phyloP scores from a whole-genome alignment of 2,888 invertebrate species.

The Gnatocerus cornutus region DNA sequence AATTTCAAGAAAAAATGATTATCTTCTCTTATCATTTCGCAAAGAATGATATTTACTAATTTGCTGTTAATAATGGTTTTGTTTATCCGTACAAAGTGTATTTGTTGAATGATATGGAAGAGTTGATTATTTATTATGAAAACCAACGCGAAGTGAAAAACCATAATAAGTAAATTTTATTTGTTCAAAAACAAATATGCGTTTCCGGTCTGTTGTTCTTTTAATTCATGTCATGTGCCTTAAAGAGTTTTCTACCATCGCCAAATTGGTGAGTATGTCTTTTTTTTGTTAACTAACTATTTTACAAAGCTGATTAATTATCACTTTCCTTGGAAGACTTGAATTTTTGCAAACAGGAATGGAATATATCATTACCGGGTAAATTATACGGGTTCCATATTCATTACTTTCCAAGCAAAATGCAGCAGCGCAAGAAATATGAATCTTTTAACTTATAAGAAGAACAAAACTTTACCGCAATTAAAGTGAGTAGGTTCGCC shows the following conservation, averaged over 20 bases:
- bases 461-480: not conserved
- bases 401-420: not conserved
- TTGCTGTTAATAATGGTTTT: constrained; percentile 11
- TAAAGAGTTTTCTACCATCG: constrained; percentile 12
- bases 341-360: constrained; percentile 7
- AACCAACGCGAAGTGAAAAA: constrained; percentile 13
- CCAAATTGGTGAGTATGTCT: constrained; percentile 22
- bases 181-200: constrained; percentile 26
- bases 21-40: constrained; percentile 21
- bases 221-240: constrained; percentile 13
- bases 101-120: constrained; percentile 13
- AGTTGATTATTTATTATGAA: constrained; percentile 39
- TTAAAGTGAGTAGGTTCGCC: not conserved
- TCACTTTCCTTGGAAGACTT: not conserved
- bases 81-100: constrained; percentile 9
- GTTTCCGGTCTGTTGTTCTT: constrained; percentile 17
- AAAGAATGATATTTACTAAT: constrained; percentile 6
- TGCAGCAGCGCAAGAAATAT: not conserved
- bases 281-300: not conserved
- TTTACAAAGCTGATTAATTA: no score
- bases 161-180: constrained; percentile 8
- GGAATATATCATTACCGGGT: not conserved
- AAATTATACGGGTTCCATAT: not conserved
- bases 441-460: no score
- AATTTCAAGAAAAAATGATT: constrained; percentile 26